Base-by-base conservation (phyloP, 2,797 vertebrate species). In the Esox masquinongy region DNA sequence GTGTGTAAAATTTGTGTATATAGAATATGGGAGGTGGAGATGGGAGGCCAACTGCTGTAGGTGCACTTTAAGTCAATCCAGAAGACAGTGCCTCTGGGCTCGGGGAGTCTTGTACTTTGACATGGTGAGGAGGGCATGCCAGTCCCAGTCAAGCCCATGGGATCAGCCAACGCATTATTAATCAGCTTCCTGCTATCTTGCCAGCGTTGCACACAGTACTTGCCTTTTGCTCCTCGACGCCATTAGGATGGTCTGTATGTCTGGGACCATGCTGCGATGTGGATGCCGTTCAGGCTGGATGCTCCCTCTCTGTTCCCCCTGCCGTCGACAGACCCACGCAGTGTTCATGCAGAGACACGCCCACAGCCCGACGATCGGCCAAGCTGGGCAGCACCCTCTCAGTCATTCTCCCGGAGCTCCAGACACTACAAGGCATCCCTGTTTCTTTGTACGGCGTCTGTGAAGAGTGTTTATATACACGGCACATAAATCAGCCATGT, bases 251-350 rank as follows among this genome's bases (percentile, higher is more conserved):
- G 9, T 69, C 47, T 67, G 47, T 64, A 64, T 70, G 12, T 59
- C 24, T 61, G 17, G 66, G 39, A 11, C 76, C 22, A 16, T 72
- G 24, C 63, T 15, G 63, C 26, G 26, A 31, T 29, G 15, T 16
- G 63, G 63, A 66, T 66, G 63, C 53, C 68, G 50, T 51, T 71
- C 79, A 68, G 71, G 47, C 71, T 69, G 74, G 76, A 43, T 72
- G 43, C 17, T 63, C 68, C n/a, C 29, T 47, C 68, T 12, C 36
- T 70, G 43, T 47, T 43, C 39, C 39, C 39, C 39, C 5, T 43
- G 39, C 39, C 9, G 39, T 43, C 39, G 39, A 43, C 39, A 43
- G 39, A 43, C 39, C 39, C 29, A 31, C 39, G 5, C 39, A 43
- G 47, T 70, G 47, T 15, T 67, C 22, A 50, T 4, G 47, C 43